Percentiles rank a stretch among this genome's conserved stretches.
Evolutionary conservation across 2,888 invertebrate genomes (phyloP).

Genomic region (Meliscaeva auricollis): DNA sequence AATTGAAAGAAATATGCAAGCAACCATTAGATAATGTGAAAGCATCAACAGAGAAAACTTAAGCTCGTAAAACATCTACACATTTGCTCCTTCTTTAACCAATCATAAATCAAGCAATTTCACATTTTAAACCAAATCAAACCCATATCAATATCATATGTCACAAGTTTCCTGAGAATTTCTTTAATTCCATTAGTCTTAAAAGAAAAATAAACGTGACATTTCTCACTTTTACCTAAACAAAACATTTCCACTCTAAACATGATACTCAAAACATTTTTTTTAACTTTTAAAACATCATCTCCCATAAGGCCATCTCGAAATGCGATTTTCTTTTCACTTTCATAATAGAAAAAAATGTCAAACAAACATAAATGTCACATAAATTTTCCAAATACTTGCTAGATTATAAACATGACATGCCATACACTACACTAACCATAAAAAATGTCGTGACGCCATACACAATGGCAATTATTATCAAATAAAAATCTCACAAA

Average conservation of each 20-base stretch:
- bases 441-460: conserved; percentile 46
- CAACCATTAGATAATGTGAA: too few relatives aligned
- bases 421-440: background rate
- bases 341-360: conserved; percentile 51
- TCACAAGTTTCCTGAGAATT: background rate
- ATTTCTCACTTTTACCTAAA: background rate
- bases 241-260: background rate
- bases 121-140: too few relatives aligned
- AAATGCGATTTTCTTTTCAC: conserved; percentile 55
- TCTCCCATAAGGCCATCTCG: conserved; percentile 1
- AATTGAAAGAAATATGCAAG: too few relatives aligned
- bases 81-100: too few relatives aligned
- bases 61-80: too few relatives aligned
- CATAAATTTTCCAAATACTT: conserved; percentile 50
- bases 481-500: conserved; percentile 18
- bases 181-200: background rate
- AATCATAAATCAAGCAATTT: too few relatives aligned
- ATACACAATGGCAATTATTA: conserved; percentile 2
- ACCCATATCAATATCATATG: too few relatives aligned
- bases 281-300: too few relatives aligned
- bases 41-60: too few relatives aligned
- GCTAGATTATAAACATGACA: background rate
- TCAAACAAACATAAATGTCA: conserved; percentile 52
- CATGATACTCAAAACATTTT: background rate
- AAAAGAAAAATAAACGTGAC: background rate